Conservation (phyloP, 30 jellyfish, hydroid and myxozoan genomes). For the Aurelia coerulea region DNA sequence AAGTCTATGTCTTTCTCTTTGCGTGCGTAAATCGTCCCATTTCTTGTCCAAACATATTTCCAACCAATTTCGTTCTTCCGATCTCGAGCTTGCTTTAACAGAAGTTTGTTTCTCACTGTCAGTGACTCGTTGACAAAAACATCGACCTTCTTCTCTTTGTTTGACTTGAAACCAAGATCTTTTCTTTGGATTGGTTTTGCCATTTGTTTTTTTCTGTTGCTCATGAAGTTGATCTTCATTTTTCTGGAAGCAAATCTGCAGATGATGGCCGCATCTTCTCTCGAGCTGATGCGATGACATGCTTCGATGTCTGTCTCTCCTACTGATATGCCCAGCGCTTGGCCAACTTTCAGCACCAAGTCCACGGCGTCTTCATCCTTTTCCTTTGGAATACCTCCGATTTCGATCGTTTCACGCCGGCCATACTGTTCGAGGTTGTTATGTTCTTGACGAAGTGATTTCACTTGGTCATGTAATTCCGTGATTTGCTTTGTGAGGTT, state of each 20-base stretch:
- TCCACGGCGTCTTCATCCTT: neutral
- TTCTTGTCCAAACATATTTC: conserved; percentile 2
- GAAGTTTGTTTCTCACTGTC: too few relatives aligned
- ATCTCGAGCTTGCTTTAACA: neutral
- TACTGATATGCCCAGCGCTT: neutral
- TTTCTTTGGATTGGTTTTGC: too few relatives aligned
- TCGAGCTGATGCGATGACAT: neutral
- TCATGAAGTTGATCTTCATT: too few relatives aligned
- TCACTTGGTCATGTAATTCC: too few relatives aligned
- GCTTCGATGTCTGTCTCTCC: neutral
- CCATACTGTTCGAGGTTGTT: too few relatives aligned
- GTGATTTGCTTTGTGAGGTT: neutral
- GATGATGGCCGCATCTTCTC: neutral
- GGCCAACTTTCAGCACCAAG: neutral
- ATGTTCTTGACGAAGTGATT: too few relatives aligned
- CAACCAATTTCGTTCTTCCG: neutral
- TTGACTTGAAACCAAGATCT: too few relatives aligned
- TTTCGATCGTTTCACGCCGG: neutral
- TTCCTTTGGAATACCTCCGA: neutral
- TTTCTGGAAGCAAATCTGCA: neutral
- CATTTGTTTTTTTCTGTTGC: too few relatives aligned
- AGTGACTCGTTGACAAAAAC: too few relatives aligned
- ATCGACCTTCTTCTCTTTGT: too few relatives aligned
- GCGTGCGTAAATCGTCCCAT: conserved; percentile 32
- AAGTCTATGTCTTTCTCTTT: conserved; percentile 15